Evolutionary conservation across 2,888 invertebrate species (phyloP), one percentile per base, ranked within the genome.

Genomic region (Oscheius sp.): DNA sequence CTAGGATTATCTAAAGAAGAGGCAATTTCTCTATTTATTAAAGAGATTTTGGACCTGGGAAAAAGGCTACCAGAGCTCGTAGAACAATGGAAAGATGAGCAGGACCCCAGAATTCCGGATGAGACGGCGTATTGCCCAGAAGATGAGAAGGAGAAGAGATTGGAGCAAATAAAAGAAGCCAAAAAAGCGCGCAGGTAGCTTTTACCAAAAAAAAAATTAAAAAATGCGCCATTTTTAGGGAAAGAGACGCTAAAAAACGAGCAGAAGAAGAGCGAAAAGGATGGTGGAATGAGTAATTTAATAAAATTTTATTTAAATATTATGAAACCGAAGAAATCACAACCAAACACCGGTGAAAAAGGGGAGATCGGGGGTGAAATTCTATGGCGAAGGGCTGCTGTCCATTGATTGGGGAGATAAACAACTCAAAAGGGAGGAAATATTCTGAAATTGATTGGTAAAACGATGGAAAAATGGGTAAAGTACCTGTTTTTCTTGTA

Each of bases 51-150:
- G 6, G 13, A 18, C 25, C 66, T 72, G 45, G 41, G 66, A 52
- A 9, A 35, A 16, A 16, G 66, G 16, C 58, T 72, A 6, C 56
- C 64, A 1, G 55, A 27, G 12, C 29, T 72, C n/a, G 25, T 72
- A 0, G 58, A 72, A 6, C 45, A 66, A 7, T 72, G 72, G 72
- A 72, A 66, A 45, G 72, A 72, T 41, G 64, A 55, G 21, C 72
- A 72, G 41, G 72, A 72, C 41, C 66, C 72, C 6, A 52, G 72
- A 16, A 66, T 72, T n/a, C 72, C 72, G 1, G 72, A 72, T 46
- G 16, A 23, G 27, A 46, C 58, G 6, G 29, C 58, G 5, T 49
- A 59, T 23, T 46, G 58, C 6, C 59, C 58, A 23, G 59, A 43
- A 16, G 70, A 70, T 1, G 29, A 49, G 29, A 58, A 23, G 41